Percentiles rank a stretch among this genome's conserved stretches.
phyloP scores from a whole-genome alignment of 2,888 invertebrate species.

The Chrysomela aeneicollis region DNA sequence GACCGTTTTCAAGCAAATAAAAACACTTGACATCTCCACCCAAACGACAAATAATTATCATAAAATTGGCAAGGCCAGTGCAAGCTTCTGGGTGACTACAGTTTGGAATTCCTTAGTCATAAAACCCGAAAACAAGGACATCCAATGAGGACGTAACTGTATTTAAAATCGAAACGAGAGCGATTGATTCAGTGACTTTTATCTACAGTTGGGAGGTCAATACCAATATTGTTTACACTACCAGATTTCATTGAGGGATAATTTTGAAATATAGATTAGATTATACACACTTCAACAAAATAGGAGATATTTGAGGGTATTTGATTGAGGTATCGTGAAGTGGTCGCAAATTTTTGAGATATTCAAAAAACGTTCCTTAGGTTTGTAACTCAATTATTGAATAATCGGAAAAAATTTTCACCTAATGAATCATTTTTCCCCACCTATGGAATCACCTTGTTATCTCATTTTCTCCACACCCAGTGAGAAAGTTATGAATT shows the following conservation, averaged over 20 bases:
- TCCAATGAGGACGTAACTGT: slow-evolving; percentile 26
- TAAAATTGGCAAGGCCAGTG: neutral
- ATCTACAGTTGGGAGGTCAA: neutral
- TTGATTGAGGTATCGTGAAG: no score
- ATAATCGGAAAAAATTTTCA: no score
- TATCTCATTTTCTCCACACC: no score
- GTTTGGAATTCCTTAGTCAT: neutral
- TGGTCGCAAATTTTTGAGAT: no score
- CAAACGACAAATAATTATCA: neutral
- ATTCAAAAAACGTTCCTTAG: no score
- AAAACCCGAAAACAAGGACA: slow-evolving; percentile 23
- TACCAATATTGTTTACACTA: neutral
- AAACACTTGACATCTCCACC: neutral
- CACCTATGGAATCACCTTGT: no score
- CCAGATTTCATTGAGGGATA: neutral
- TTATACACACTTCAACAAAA: no score
- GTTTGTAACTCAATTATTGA: no score
- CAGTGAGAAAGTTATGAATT: no score
- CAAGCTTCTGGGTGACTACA: neutral
- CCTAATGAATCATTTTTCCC: no score
- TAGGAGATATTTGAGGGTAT: no score
- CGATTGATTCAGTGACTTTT: neutral
- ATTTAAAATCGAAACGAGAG: slow-evolving; percentile 17
- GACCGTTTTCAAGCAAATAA: neutral
- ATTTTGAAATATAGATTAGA: no score